A percentile compares a stretch with the other conserved stretches of the same genome.
phyloP scores from a whole-genome alignment of 1,140 invertebrate species.

The Pristionchus pacificus region DNA sequence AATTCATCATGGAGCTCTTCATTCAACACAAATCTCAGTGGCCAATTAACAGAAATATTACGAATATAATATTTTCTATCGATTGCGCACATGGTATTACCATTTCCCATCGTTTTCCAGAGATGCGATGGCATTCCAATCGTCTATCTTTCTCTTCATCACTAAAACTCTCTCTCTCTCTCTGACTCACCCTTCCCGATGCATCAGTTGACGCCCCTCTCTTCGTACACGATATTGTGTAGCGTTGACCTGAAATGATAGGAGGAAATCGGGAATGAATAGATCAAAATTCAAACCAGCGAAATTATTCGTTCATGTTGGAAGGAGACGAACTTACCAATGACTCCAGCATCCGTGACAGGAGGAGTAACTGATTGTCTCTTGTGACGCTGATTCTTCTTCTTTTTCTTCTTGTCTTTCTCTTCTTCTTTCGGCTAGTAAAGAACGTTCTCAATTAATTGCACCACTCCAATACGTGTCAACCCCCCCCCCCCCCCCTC shows the following conservation, averaged over 20 bases:
- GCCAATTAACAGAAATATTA: too few relatives aligned
- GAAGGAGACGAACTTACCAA: background rate
- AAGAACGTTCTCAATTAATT: background rate
- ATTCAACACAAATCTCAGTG: too few relatives aligned
- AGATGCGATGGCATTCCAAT: too few relatives aligned
- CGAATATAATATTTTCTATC: too few relatives aligned
- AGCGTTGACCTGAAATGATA: constrained; percentile 12
- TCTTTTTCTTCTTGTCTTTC: constrained; percentile 2
- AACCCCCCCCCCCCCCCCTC: too few relatives aligned
- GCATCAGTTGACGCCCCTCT: constrained; percentile 12
- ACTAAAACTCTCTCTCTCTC: too few relatives aligned
- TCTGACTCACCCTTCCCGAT: constrained; percentile 2
- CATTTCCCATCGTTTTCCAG: too few relatives aligned
- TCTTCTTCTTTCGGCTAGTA: too few relatives aligned
- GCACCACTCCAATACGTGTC: background rate
- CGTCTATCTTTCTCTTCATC: too few relatives aligned
- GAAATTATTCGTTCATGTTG: background rate
- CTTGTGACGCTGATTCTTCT: constrained; percentile 7
- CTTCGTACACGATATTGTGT: constrained; percentile 17
- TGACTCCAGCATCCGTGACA: constrained; percentile 4
- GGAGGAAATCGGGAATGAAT: background rate
- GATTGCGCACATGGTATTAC: too few relatives aligned
- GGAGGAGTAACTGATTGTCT: constrained; percentile 10
- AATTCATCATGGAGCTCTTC: too few relatives aligned
- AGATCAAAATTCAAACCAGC: background rate